Conservation (phyloP, 2,797 vertebrate genomes). For the Haliaeetus vocifer region DNA sequence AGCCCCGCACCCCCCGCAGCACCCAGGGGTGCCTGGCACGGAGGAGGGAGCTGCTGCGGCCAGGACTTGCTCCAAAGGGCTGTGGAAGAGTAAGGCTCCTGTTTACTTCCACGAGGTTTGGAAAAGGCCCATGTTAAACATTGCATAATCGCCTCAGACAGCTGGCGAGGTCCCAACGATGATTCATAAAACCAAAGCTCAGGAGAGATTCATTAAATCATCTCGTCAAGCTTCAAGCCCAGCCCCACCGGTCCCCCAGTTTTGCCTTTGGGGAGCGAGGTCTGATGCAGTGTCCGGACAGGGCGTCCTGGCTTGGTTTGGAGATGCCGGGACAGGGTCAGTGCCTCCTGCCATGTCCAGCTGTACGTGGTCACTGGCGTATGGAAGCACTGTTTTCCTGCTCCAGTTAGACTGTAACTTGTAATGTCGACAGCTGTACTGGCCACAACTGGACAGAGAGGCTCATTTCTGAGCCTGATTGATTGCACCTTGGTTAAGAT, state of each 20-base stretch:
- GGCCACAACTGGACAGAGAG: not conserved
- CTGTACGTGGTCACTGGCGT: rapidly evolving
- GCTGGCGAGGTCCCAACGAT: slow-evolving; percentile 27
- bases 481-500: not conserved
- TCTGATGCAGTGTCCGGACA: not conserved
- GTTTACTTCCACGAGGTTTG: slow-evolving; percentile 42
- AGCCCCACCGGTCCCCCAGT: not conserved
- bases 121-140: slow-evolving; percentile 52
- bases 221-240: not conserved
- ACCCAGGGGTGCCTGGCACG: not conserved
- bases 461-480: slow-evolving; percentile 40
- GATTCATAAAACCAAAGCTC: slow-evolving; percentile 21
- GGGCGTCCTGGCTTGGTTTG: not conserved
- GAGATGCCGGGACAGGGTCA: not conserved
- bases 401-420: not conserved
- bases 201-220: slow-evolving; percentile 32
- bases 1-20: not conserved
- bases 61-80: not conserved
- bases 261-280: not conserved
- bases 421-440: not conserved
- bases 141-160: slow-evolving; percentile 52
- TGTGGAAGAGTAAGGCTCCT: slow-evolving; percentile 25
- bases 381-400: rapidly evolving
- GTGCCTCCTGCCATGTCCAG: not conserved
- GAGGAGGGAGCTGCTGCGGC: not conserved